These are phyloP conservation scores for Triplophysa rosa DNA, from an alignment of 2,113 vertebrate species.

Conservation along the genomic window DNA sequence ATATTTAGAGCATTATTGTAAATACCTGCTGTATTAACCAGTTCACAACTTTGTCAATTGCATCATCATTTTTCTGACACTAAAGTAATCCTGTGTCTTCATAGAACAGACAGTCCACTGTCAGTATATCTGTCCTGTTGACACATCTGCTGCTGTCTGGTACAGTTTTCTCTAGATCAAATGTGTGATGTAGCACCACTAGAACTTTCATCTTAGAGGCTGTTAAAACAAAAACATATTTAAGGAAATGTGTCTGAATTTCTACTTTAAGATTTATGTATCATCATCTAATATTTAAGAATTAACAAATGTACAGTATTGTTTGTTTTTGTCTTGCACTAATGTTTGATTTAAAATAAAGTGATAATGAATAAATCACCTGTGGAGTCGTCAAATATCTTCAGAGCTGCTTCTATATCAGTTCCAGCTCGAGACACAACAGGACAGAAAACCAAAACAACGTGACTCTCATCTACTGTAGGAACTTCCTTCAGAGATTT, in stretches of 20 bases:
- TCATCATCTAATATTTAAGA: too few species aligned
- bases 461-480: neutral
- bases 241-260: neutral
- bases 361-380: neutral
- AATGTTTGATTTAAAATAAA: too few species aligned
- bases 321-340: too few species aligned
- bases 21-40: neutral
- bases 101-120: constrained; percentile 2
- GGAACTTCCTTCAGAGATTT: neutral
- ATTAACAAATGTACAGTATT: too few species aligned
- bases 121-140: neutral
- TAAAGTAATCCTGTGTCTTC: constrained; percentile 10
- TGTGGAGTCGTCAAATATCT: neutral
- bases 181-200: constrained; percentile 27
- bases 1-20: neutral
- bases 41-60: neutral
- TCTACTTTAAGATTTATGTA: too few species aligned
- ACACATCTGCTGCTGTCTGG: neutral
- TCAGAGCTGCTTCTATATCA: neutral
- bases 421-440: neutral
- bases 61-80: constrained; percentile 9
- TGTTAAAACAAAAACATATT: neutral
- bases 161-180: neutral
- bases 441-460: constrained; percentile 16
- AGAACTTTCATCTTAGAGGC: neutral